Percentiles rank a stretch among this genome's conserved stretches.
Evolutionary conservation across 2,113 vertebrate species (phyloP).

Genomic region (Lycaon pictus): DNA sequence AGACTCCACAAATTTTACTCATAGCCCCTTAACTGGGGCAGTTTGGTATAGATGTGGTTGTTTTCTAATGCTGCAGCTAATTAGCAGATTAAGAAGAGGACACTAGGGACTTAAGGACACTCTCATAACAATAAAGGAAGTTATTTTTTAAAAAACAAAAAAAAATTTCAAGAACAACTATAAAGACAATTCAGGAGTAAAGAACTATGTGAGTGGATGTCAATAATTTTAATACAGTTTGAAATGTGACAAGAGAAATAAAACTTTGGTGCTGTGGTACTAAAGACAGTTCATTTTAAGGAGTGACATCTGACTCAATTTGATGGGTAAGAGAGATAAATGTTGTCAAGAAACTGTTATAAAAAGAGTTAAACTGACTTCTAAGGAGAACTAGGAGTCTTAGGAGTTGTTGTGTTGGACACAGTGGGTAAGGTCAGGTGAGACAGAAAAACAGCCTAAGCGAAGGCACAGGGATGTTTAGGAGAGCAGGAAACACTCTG

Average conservation of each 20-base stretch:
- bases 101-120: background rate
- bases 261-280: background rate
- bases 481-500: background rate
- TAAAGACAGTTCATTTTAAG: background rate
- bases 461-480: background rate
- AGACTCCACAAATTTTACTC: background rate
- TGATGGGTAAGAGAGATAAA: background rate
- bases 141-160: background rate
- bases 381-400: background rate
- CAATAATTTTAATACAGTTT: background rate
- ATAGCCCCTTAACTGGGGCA: background rate
- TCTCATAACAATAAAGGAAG: background rate
- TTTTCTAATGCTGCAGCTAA: background rate
- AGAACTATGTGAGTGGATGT: background rate
- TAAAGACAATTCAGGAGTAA: background rate
- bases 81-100: background rate
- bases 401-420: background rate
- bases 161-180: background rate
- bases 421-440: background rate
- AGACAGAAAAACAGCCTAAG: background rate
- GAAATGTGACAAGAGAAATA: background rate
- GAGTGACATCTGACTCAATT: background rate
- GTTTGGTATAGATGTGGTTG: background rate
- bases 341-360: background rate
- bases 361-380: background rate